Base-by-base conservation (phyloP, 2,888 invertebrate species). In the Chironomus tentans region DNA sequence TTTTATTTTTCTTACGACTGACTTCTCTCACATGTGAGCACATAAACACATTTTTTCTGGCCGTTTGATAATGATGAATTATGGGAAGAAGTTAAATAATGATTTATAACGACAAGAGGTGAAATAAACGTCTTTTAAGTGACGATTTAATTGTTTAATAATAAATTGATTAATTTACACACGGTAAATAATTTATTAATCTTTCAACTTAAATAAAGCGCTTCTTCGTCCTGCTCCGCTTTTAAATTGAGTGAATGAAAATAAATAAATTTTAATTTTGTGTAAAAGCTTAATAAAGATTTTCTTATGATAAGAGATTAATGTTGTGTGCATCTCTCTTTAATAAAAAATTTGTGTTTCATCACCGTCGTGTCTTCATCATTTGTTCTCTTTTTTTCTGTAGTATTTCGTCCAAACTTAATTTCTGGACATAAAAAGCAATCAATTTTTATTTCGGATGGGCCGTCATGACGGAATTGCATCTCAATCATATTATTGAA, bases 141-240 rank as follows among this genome's bases (percentile, higher is more conserved):
- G 72, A 62, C 38, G 72, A 73, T 73, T 73, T 73, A 73, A 73
- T 73, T 73, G 62, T 62, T 56, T 21, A 48, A 62, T 62, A 73
- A 73, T 73, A 73, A 73, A 62, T 73, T 73, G 61, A 62, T 73
- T 73, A 62, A 73, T 73, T 73, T 62, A 62, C n/a, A 56, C 72
- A 62, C 21, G 72, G 22, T 50, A 73, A 73, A 73, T 73, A 73
- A 73, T 73, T 73, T 73, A 73, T 73, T 73, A 73, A 73, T 73
- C 72, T 73, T 61, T 73, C 46, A 56, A 56, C 28, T 24, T 65
- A 56, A 56, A 56, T 56, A 18, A 38, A 38, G 38, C 38, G 38
- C 38, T 38, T 38, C 38, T 38, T 38, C 38, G 38, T 56, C n/a
- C 56, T 56, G 56, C 15, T 18, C 15, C 56, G 56, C 56, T 56